These are phyloP conservation scores for Hippocampus comes DNA, from an alignment of 2,113 vertebrate species.

Conservation along the genomic window DNA sequence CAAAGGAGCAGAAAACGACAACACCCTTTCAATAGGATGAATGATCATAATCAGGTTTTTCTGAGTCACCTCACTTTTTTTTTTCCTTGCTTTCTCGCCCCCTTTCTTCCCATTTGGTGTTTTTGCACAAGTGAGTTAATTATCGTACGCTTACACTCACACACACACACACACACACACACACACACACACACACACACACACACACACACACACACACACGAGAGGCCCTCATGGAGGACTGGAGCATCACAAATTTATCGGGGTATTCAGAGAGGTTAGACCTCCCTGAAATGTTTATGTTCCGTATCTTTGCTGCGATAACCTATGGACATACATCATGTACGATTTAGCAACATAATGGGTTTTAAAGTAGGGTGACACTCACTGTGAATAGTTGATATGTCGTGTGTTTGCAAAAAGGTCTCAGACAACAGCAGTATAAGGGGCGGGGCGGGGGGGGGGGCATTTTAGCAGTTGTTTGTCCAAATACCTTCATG, in stretches of 20 bases:
- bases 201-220: conserved; percentile 27
- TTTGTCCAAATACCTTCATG: conserved; percentile 14
- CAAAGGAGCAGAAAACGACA: conserved; percentile 35
- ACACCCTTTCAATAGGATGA: conserved; percentile 39
- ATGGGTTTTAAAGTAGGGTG: too few relatives aligned
- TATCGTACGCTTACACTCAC: conserved; percentile 28
- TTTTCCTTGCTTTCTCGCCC: conserved; percentile 8
- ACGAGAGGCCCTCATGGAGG: conserved; percentile 38
- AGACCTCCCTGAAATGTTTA: conserved; percentile 64
- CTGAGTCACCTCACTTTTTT: conserved; percentile 29
- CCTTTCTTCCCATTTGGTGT: conserved; percentile 35
- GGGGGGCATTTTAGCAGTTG: neutral
- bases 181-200: neutral
- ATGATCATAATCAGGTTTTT: conserved; percentile 54
- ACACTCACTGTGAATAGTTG: too few relatives aligned
- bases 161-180: neutral
- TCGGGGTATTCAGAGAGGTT: conserved; percentile 60
- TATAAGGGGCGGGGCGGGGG: neutral
- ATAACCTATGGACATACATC: conserved; percentile 44
- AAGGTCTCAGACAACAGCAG: neutral
- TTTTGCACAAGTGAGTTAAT: conserved; percentile 53
- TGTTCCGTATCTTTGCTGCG: conserved; percentile 31
- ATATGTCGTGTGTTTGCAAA: too few relatives aligned
- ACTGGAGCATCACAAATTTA: conserved; percentile 65
- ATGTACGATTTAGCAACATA: conserved; percentile 5